phyloP scores from a whole-genome alignment of 2,888 invertebrate genomes.

The Bombylius discolor region DNA sequence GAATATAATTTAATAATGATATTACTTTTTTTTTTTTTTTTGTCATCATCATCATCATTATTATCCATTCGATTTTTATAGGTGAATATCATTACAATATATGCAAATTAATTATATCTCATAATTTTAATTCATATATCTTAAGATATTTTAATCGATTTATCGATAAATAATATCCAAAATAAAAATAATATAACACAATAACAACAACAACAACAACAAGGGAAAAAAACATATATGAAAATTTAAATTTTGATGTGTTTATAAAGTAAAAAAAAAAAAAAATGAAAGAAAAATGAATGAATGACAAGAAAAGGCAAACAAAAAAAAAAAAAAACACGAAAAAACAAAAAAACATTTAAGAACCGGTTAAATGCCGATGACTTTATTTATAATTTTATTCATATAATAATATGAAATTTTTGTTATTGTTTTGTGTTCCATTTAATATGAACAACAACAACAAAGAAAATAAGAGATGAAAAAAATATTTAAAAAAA shows the following conservation, averaged over 20 bases:
- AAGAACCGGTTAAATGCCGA: not conserved
- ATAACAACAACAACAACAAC: too few species aligned
- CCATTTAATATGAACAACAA: too few species aligned
- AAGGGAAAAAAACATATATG: too few species aligned
- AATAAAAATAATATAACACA: not conserved
- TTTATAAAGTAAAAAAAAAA: not conserved
- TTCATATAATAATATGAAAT: too few species aligned
- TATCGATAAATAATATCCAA: not conserved
- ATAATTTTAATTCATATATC: not conserved
- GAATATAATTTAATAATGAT: not conserved
- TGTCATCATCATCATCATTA: too few species aligned
- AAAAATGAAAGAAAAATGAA: not conserved
- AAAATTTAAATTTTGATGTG: too few species aligned
- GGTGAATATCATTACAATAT: not conserved
- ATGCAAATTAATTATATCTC: not conserved
- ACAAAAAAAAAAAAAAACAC: not conserved
- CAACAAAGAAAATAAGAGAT: too few species aligned
- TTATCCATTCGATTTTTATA: too few species aligned
- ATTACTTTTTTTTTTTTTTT: too few species aligned
- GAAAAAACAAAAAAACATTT: not conserved
- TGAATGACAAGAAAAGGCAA: not conserved
- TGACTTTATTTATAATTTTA: not conserved
- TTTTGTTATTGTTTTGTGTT: too few species aligned
- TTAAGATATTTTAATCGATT: conserved; percentile 9
- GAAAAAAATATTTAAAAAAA: too few species aligned